A percentile compares a stretch with the other conserved stretches of the same genome.
Evolutionary conservation across 2,113 vertebrate genomes (phyloP).

Genomic region (Platycercus adscitus): DNA sequence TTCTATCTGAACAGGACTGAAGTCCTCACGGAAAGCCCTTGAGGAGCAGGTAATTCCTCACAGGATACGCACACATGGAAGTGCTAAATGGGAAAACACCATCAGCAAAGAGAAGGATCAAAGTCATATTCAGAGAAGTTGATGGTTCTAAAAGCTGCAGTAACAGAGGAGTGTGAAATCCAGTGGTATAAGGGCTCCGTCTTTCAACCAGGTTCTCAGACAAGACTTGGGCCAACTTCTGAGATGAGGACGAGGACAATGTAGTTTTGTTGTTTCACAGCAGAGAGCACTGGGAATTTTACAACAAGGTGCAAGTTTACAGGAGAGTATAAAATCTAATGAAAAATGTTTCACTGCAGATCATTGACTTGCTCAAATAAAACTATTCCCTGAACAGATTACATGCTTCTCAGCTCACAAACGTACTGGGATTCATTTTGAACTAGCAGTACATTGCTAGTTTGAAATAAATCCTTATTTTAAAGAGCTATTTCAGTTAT

Average conservation of each 20-base stretch:
- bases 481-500: not conserved
- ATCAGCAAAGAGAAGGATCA: not conserved
- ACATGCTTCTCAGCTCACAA: not conserved
- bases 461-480: not conserved
- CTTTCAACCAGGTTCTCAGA: not conserved
- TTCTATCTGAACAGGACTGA: not conserved
- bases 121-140: not conserved
- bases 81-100: not conserved
- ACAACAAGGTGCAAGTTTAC: not conserved
- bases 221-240: not conserved
- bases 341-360: not conserved
- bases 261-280: fast-evolving
- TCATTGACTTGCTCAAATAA: not conserved
- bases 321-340: not conserved
- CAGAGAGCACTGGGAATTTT: fast-evolving
- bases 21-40: not conserved
- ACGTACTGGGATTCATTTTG: not conserved
- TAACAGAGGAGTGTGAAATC: not conserved
- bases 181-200: not conserved
- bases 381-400: not conserved
- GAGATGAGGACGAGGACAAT: not conserved
- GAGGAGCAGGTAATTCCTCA: not conserved
- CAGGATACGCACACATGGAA: fast-evolving
- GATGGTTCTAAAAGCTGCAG: not conserved
- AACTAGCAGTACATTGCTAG: not conserved